Evolutionary conservation across 2,888 invertebrate species (phyloP).

Genomic region (Nematopogon swammerdamellus): DNA sequence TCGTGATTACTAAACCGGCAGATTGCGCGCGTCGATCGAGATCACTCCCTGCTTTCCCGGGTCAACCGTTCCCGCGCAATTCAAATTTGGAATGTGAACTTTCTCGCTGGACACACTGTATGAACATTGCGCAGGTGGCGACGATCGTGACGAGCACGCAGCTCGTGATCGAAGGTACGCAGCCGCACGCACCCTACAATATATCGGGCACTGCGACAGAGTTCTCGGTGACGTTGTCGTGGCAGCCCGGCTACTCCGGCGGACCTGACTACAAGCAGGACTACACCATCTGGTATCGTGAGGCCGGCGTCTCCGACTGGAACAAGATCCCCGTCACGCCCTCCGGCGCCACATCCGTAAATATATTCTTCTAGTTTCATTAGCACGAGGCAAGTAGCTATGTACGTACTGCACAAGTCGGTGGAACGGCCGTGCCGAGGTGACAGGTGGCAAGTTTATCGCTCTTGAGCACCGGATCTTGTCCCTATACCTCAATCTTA

Average conservation of each 20-base stretch:
- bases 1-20: too few species aligned
- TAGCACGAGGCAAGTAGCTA: too few species aligned
- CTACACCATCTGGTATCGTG: slow-evolving; percentile 93
- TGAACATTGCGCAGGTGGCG: too few species aligned
- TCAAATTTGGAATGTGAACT: too few species aligned
- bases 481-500: background rate
- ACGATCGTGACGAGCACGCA: slow-evolving; percentile 90
- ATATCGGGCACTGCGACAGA: slow-evolving; percentile 86
- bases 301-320: slow-evolving; percentile 87
- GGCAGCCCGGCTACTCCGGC: slow-evolving; percentile 95
- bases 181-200: slow-evolving; percentile 96
- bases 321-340: slow-evolving; percentile 91
- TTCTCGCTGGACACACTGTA: too few species aligned
- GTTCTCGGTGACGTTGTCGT: slow-evolving; percentile 85
- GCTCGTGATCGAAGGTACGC: slow-evolving; percentile 89
- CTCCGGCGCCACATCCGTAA: slow-evolving; percentile 73
- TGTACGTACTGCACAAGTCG: too few species aligned
- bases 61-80: too few species aligned
- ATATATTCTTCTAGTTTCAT: slow-evolving; percentile 12
- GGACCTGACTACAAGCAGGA: slow-evolving; percentile 94
- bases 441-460: too few species aligned
- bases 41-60: too few species aligned
- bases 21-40: too few species aligned
- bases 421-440: too few species aligned
- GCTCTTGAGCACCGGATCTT: too few species aligned